phyloP scores from a whole-genome alignment of 2,113 vertebrate species.

The Odobenus rosmarus region DNA sequence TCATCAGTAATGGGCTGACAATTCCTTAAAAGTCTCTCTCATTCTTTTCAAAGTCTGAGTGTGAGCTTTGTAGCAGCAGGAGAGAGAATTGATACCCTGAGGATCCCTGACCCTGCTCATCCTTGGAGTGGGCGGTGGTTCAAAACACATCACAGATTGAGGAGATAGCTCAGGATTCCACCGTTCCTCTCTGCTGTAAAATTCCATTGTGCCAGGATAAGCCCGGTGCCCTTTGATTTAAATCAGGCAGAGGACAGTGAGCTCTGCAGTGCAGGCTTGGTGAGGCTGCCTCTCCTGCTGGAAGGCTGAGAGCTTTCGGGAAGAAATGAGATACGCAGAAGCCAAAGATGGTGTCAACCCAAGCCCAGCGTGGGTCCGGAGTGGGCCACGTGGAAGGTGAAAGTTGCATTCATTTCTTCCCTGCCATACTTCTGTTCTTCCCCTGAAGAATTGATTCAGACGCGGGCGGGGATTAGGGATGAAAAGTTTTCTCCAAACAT shows the following conservation, averaged over 20 bases:
- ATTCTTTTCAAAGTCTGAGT: not conserved
- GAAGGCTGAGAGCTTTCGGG: not conserved
- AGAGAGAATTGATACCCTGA: not conserved
- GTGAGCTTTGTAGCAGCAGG: not conserved
- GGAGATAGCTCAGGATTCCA: not conserved
- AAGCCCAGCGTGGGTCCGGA: rapidly evolving
- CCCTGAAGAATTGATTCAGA: not conserved
- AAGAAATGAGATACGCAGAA: rapidly evolving
- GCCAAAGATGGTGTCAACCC: rapidly evolving
- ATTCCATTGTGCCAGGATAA: not conserved
- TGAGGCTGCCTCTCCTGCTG: not conserved
- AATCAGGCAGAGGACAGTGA: not conserved
- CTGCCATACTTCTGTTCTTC: not conserved
- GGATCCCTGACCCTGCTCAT: not conserved
- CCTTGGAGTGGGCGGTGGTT: not conserved
- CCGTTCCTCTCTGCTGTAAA: not conserved
- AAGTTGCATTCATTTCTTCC: not conserved
- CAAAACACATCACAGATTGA: not conserved
- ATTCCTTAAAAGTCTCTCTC: not conserved
- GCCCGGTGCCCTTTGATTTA: not conserved
- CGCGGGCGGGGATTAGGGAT: not conserved
- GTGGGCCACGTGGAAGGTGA: not conserved
- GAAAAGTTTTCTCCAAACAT: not conserved
- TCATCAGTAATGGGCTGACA: too few relatives aligned
- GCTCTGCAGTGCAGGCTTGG: rapidly evolving